Evolutionary conservation across 2,888 invertebrate species (phyloP).

Genomic region (Graphium colonna): DNA sequence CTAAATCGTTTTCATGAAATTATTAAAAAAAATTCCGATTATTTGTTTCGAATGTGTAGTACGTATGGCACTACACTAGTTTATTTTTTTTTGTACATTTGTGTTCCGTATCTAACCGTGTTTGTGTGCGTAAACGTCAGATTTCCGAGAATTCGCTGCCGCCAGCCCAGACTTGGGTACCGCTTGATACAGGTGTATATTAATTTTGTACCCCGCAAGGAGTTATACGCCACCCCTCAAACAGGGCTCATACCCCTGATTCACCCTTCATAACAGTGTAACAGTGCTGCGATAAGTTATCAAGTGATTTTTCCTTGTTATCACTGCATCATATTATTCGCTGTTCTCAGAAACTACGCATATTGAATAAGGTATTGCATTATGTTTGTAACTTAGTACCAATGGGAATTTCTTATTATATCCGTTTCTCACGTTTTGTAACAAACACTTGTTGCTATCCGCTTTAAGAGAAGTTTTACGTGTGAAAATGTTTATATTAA

Average conservation of each 20-base stretch:
- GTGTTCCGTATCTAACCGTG: constrained; percentile 27
- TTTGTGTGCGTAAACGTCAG: constrained; percentile 55
- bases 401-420: neutral
- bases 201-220: neutral
- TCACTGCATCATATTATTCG: neutral
- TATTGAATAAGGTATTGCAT: constrained; percentile 11
- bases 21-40: too few species aligned
- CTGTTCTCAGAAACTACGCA: constrained; percentile 19
- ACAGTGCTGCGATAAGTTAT: neutral
- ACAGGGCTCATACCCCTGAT: neutral
- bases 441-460: neutral
- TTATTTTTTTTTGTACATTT: constrained; percentile 2
- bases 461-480: neutral
- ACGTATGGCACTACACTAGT: too few species aligned
- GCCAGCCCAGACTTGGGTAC: constrained; percentile 40
- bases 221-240: neutral
- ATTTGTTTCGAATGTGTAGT: too few species aligned
- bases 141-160: constrained; percentile 63
- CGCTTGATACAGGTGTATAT: constrained; percentile 56
- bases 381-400: neutral
- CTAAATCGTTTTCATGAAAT: too few species aligned
- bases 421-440: neutral
- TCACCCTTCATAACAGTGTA: neutral
- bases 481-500: neutral
- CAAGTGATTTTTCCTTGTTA: constrained; percentile 1